These are phyloP conservation scores for Macropodus opercularis DNA, from an alignment of 2,797 vertebrate species.

Conservation along the genomic window DNA sequence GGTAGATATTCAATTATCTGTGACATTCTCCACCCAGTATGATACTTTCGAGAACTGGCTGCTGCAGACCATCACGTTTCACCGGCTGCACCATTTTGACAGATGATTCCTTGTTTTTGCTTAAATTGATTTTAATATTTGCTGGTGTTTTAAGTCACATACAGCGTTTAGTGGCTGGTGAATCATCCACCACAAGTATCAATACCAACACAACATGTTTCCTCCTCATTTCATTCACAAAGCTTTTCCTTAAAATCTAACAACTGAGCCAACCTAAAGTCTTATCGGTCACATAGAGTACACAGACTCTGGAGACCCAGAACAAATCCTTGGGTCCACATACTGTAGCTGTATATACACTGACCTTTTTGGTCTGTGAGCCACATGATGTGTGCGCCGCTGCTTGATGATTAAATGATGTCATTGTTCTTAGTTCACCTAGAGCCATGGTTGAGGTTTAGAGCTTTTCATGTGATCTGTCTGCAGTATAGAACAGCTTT, in stretches of 20 bases:
- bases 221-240: neutral
- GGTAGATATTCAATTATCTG: constrained; percentile 14
- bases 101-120: neutral
- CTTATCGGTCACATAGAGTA: neutral
- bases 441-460: constrained; percentile 58
- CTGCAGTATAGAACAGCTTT: constrained; percentile 42
- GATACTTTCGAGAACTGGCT: no score
- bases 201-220: no score
- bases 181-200: no score
- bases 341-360: constrained; percentile 14
- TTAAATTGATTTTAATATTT: constrained; percentile 10
- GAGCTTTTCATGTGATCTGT: constrained; percentile 68
- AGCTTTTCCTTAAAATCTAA: neutral
- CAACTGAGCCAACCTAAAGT: neutral
- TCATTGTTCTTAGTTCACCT: constrained; percentile 74
- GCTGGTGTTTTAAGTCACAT: neutral
- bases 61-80: no score
- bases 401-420: constrained; percentile 50
- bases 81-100: neutral
- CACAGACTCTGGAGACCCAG: neutral
- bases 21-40: neutral
- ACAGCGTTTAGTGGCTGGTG: neutral
- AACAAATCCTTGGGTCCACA: constrained; percentile 13
- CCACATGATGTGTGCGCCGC: constrained; percentile 65
- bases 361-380: constrained; percentile 16